These are phyloP conservation scores for Hemiscyllium ocellatum DNA, from an alignment of 2,113 vertebrate genomes.

Conservation along the genomic window DNA sequence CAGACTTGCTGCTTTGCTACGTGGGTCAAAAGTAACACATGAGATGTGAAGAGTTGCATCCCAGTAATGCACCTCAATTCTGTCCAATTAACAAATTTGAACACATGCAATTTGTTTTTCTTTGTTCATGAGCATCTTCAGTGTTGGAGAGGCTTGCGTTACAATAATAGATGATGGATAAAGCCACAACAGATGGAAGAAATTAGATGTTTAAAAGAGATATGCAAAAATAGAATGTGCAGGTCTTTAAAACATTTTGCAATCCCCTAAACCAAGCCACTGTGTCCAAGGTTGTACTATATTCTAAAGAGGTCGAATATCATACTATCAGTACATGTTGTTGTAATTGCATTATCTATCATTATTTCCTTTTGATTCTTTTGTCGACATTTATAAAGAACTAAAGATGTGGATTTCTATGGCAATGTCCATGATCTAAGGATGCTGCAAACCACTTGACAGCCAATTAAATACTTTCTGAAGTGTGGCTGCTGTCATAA, in stretches of 20 bases:
- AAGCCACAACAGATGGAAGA: neutral
- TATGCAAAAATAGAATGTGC: neutral
- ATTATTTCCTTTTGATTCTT: neutral
- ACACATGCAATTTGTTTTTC: neutral
- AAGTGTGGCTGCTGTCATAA: neutral
- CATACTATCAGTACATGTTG: neutral
- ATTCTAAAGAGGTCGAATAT: neutral
- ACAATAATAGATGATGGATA: neutral
- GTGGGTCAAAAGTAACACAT: neutral
- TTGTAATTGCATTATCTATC: neutral
- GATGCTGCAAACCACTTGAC: neutral
- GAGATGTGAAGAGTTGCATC: neutral
- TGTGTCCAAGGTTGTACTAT: neutral
- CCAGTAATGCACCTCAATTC: neutral
- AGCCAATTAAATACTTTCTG: neutral
- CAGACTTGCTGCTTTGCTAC: neutral
- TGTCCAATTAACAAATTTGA: neutral
- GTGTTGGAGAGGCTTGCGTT: neutral
- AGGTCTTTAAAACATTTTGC: neutral
- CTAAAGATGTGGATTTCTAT: neutral
- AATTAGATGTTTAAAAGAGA: neutral
- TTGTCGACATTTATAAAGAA: neutral
- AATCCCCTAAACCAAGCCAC: neutral
- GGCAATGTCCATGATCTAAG: neutral
- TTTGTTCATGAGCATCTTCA: neutral